Conservation (phyloP, 2,113 vertebrate genomes). For the Danio rerio region GRCz12tu NC_133177.1:43675501-43676000, state of each 20-base stretch:
- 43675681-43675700: conserved; percentile 2
- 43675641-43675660: background rate
- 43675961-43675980: conserved; percentile 50
- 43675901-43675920: conserved; percentile 51
- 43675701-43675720: conserved; percentile 9
- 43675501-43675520: too few relatives aligned
- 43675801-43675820: background rate
- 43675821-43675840: background rate
- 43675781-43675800: background rate
- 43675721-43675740: background rate
- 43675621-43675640: background rate
- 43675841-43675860: conserved; percentile 2
- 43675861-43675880: background rate
- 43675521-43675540: too few relatives aligned
- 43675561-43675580: too few relatives aligned
- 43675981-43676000: conserved; percentile 47
- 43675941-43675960: conserved; percentile 46
- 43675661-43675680: background rate
- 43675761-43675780: background rate
- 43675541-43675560: too few relatives aligned
- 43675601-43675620: background rate
- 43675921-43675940: conserved; percentile 45
- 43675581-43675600: too few relatives aligned
- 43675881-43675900: conserved; percentile 11
- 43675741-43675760: conserved; percentile 19